Conservation (phyloP, 2,888 invertebrate species). For the Pandemis heparana region DNA sequence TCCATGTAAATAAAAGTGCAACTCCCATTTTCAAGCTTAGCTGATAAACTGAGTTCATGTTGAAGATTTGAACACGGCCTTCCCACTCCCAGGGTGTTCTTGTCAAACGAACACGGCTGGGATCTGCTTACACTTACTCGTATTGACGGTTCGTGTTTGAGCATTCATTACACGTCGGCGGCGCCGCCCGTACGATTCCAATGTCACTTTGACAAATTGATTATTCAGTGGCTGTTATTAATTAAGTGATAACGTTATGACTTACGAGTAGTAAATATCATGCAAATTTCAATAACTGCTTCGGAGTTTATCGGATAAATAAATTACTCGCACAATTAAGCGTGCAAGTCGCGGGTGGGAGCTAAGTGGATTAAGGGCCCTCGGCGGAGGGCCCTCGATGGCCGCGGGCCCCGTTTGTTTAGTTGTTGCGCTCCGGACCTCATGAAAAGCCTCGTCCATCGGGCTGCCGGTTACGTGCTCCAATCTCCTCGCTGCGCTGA, state of each 20-base stretch:
- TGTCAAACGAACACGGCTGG: not conserved
- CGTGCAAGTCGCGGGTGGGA: conserved; percentile 39
- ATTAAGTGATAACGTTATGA: not conserved
- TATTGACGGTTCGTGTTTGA: not conserved
- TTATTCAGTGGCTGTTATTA: conserved; percentile 8
- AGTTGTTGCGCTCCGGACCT: conserved; percentile 35
- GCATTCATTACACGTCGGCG: not conserved
- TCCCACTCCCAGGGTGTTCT: not conserved
- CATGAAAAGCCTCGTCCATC: conserved; percentile 8
- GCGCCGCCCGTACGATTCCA: not conserved
- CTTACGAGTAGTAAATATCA: conserved; percentile 13
- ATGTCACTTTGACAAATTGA: conserved; percentile 6
- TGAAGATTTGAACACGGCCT: not conserved
- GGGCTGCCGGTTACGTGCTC: conserved; percentile 22
- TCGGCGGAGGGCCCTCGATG: conserved; percentile 42
- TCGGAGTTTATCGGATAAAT: conserved; percentile 37
- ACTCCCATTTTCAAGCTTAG: too few relatives aligned
- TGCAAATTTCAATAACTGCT: conserved; percentile 31
- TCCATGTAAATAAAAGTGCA: too few relatives aligned
- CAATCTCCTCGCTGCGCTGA: conserved; percentile 26
- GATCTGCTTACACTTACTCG: not conserved
- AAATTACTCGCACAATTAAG: conserved; percentile 43
- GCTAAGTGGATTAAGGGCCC: conserved; percentile 52
- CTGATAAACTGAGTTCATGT: not conserved
- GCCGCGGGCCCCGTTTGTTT: conserved; percentile 43